A percentile compares a stretch with the other conserved stretches of the same genome.
phyloP scores from a whole-genome alignment of 2,797 vertebrate species.

The Phrynocephalus guinanensis region DNA sequence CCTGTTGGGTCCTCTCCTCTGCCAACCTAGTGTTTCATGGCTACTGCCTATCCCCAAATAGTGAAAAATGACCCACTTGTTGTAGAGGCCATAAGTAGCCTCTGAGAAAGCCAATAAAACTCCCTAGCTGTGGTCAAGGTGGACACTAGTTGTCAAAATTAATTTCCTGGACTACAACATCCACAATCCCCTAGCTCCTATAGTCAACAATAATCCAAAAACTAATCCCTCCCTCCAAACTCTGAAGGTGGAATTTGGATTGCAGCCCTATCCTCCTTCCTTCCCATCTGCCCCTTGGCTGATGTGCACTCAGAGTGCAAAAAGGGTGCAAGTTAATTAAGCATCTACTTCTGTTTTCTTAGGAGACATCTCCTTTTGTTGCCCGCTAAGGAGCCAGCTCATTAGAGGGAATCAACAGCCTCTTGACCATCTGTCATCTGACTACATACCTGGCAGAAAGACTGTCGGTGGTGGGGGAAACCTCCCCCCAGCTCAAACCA shows the following conservation, averaged over 20 bases:
- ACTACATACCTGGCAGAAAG: constrained; percentile 66
- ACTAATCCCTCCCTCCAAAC: too few relatives aligned
- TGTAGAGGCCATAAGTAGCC: too few relatives aligned
- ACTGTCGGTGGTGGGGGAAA: not conserved
- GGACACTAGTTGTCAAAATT: too few relatives aligned
- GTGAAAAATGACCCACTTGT: too few relatives aligned
- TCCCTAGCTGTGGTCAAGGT: too few relatives aligned
- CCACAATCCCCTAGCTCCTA: too few relatives aligned
- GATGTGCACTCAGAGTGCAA: constrained; percentile 44
- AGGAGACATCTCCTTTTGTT: constrained; percentile 63
- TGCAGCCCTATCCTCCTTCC: not conserved
- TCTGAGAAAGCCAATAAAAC: too few relatives aligned
- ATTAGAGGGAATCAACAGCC: constrained; percentile 59
- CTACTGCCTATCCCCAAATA: too few relatives aligned
- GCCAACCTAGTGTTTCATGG: not conserved
- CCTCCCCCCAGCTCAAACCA: not conserved
- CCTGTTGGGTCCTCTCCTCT: not conserved
- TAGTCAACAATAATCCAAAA: too few relatives aligned
- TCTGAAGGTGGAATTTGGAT: too few relatives aligned
- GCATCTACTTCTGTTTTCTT: constrained; percentile 60
- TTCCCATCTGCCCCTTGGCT: constrained; percentile 32
- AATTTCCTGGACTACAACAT: too few relatives aligned
- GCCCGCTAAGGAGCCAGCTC: constrained; percentile 55
- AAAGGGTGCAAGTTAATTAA: constrained; percentile 64
- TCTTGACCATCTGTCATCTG: constrained; percentile 72